Percentiles rank a stretch among this genome's conserved stretches.
These are phyloP conservation scores for Sarcophaga variegata DNA, from an alignment of 2,888 invertebrate genomes.

Conservation along the genomic window DNA sequence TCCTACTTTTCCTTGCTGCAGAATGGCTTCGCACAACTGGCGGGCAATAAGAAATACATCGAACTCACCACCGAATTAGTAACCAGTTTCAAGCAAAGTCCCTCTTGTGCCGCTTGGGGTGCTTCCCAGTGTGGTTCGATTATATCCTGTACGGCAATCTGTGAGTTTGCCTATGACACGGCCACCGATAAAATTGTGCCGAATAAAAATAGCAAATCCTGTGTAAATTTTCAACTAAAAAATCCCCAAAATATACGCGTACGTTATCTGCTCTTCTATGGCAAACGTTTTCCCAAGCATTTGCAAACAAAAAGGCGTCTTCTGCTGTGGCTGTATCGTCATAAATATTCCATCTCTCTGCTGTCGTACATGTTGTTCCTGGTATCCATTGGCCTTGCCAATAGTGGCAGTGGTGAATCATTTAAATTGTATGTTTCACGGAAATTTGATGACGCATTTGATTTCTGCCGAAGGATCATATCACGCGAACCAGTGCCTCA, in stretches of 20 bases:
- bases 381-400: slow-evolving; percentile 85
- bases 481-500: not conserved
- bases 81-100: slow-evolving; percentile 88
- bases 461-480: slow-evolving; percentile 63
- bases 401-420: slow-evolving; percentile 83
- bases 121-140: slow-evolving; percentile 89
- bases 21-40: slow-evolving; percentile 88
- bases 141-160: slow-evolving; percentile 89
- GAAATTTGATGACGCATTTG: slow-evolving; percentile 55
- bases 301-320: slow-evolving; percentile 52
- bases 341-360: slow-evolving; percentile 85
- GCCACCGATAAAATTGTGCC: slow-evolving; percentile 72
- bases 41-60: slow-evolving; percentile 85
- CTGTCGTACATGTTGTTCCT: slow-evolving; percentile 86
- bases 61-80: slow-evolving; percentile 89
- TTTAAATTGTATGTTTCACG: slow-evolving; percentile 55
- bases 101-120: slow-evolving; percentile 89
- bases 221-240: slow-evolving; percentile 48
- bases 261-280: slow-evolving; percentile 89
- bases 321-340: slow-evolving; percentile 84
- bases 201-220: slow-evolving; percentile 12
- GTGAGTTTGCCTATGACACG: slow-evolving; percentile 90
- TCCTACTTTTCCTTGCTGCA: slow-evolving; percentile 91
- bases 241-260: slow-evolving; percentile 87
- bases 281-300: slow-evolving; percentile 74